These are phyloP conservation scores for Sanderia malayensis DNA, from an alignment of 30 jellyfish, hydroid and myxozoan species.

Conservation along the genomic window DNA sequence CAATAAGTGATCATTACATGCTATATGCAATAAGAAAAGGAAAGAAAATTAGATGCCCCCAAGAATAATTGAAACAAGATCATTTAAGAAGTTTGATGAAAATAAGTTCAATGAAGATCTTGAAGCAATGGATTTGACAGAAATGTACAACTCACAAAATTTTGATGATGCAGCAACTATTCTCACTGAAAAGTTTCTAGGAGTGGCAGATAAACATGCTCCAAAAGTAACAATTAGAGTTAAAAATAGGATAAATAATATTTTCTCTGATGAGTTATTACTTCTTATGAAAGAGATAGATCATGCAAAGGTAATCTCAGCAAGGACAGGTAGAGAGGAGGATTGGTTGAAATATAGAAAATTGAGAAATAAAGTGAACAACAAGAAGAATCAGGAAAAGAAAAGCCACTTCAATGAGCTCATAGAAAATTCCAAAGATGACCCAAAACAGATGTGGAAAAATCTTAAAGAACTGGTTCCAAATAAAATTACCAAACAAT, in stretches of 20 bases:
- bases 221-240: constrained; percentile 22
- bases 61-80: constrained; percentile 6
- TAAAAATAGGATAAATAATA: constrained; percentile 3
- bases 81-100: constrained; percentile 11
- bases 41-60: constrained; percentile 29
- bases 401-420: constrained; percentile 9
- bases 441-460: constrained; percentile 29
- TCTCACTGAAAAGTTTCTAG: constrained; percentile 5
- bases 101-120: constrained; percentile 1
- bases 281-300: constrained; percentile 33
- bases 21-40: constrained; percentile 2
- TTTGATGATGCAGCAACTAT: constrained; percentile 4
- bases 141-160: constrained; percentile 1
- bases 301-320: constrained; percentile 26
- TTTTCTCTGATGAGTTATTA: constrained; percentile 17
- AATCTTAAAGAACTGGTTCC: constrained; percentile 18
- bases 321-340: constrained; percentile 12
- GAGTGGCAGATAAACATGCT: constrained; percentile 19
- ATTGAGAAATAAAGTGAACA: constrained; percentile 19
- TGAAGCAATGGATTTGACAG: constrained; percentile 11
- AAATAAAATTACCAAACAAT: no score
- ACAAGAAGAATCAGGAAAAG: constrained; percentile 24
- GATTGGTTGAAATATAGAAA: constrained; percentile 9
- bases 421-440: constrained; percentile 27
- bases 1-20: constrained; percentile 25